These are phyloP conservation scores for Pagetopsis macropterus DNA, from an alignment of 2,797 vertebrate species.

Conservation along the genomic window DNA sequence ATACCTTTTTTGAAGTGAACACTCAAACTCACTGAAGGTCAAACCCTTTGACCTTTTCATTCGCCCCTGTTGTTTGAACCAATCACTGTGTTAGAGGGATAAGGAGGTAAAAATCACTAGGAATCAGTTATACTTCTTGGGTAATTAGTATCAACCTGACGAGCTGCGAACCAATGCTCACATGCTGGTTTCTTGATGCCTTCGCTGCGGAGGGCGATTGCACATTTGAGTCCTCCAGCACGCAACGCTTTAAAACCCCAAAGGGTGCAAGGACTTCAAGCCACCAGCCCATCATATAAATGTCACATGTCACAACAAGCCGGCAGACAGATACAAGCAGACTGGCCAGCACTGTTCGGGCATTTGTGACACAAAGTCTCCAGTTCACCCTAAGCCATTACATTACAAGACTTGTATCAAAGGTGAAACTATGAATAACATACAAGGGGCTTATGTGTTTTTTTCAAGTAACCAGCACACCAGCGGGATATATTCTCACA, in stretches of 20 bases:
- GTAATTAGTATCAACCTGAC: slow-evolving; percentile 42
- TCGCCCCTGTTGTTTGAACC: slow-evolving; percentile 47
- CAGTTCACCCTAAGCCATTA: neutral
- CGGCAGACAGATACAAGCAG: slow-evolving; percentile 32
- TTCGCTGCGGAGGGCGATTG: neutral
- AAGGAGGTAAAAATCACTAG: slow-evolving; percentile 29
- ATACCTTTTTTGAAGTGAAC: slow-evolving; percentile 57
- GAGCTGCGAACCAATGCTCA: slow-evolving; percentile 35
- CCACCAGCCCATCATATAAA: slow-evolving; percentile 51
- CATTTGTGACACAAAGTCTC: slow-evolving; percentile 42
- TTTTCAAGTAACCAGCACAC: neutral
- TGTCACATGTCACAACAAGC: slow-evolving; percentile 58
- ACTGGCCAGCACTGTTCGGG: slow-evolving; percentile 13
- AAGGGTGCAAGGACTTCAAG: slow-evolving; percentile 21
- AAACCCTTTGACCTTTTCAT: slow-evolving; percentile 46
- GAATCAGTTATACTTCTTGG: slow-evolving; percentile 45
- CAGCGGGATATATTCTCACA: slow-evolving; percentile 5
- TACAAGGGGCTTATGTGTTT: neutral
- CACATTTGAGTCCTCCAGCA: slow-evolving; percentile 24
- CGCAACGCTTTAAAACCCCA: slow-evolving; percentile 10
- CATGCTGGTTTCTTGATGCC: slow-evolving; percentile 21
- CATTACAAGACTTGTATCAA: slow-evolving; percentile 5
- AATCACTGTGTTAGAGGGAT: slow-evolving; percentile 22
- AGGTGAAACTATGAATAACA: slow-evolving; percentile 3
- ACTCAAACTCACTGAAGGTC: slow-evolving; percentile 50